phyloP scores from a whole-genome alignment of 1,140 invertebrate species.

The Drosophila parvula region DNA sequence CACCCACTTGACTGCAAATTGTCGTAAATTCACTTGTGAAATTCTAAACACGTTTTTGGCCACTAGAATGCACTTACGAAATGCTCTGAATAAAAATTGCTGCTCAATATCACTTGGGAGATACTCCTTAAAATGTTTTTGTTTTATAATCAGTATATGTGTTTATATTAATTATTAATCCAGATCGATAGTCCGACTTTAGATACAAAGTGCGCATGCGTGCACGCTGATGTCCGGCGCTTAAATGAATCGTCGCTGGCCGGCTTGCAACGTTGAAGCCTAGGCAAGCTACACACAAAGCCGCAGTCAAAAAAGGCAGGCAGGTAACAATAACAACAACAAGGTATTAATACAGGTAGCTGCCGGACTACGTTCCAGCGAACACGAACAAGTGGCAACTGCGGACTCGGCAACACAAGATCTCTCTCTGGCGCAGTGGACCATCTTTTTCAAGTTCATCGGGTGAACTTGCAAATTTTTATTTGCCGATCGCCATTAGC shows the following conservation, averaged over 20 bases:
- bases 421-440: constrained; percentile 33
- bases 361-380: constrained; percentile 58
- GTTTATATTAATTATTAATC: not conserved
- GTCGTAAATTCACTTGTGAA: constrained; percentile 46
- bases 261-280: constrained; percentile 64
- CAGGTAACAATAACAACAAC: constrained; percentile 22
- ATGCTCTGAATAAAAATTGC: constrained; percentile 24
- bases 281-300: constrained; percentile 33
- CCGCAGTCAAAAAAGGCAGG: not conserved
- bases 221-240: constrained; percentile 67
- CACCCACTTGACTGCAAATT: constrained; percentile 8
- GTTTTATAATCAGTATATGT: not conserved
- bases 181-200: constrained; percentile 26
- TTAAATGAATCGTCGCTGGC: constrained; percentile 64
- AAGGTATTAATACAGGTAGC: constrained; percentile 62
- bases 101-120: not conserved
- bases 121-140: not conserved
- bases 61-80: constrained; percentile 69
- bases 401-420: not conserved
- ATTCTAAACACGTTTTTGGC: constrained; percentile 76
- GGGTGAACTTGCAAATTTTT: constrained; percentile 72
- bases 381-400: constrained; percentile 44
- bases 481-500: constrained; percentile 28
- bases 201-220: constrained; percentile 59
- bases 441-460: constrained; percentile 68